A percentile compares a stretch with the other conserved stretches of the same genome.
Evolutionary conservation across 2,888 invertebrate species (phyloP).

Genomic region (Aleiodes leptofemur): DNA sequence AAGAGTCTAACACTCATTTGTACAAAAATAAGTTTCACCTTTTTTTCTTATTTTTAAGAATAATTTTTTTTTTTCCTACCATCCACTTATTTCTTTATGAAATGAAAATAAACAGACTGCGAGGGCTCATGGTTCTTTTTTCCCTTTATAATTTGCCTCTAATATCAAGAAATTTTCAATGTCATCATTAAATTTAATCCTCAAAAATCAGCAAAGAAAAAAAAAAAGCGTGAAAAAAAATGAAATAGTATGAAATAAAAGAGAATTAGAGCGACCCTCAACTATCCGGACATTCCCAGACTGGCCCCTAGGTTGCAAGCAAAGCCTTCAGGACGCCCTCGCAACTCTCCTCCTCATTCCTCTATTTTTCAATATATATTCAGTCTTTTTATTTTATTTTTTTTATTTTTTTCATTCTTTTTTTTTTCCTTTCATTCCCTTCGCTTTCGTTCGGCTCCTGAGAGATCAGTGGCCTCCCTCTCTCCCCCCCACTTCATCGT

Average conservation of each 20-base stretch:
- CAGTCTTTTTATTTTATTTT: conserved; percentile 38
- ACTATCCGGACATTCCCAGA: conserved; percentile 68
- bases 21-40: conserved; percentile 4
- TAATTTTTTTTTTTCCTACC: background rate
- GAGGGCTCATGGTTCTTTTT: background rate
- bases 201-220: too few relatives aligned
- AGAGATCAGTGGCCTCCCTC: conserved; percentile 36
- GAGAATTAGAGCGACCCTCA: conserved; percentile 50
- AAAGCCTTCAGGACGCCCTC: conserved; percentile 56
- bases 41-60: background rate
- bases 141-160: too few relatives aligned
- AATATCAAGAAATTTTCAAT: too few relatives aligned
- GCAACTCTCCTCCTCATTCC: conserved; percentile 40
- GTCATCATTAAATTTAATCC: too few relatives aligned
- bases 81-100: background rate
- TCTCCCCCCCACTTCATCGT: conserved; percentile 32
- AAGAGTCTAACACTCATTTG: background rate
- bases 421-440: conserved; percentile 48
- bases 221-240: background rate
- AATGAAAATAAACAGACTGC: background rate
- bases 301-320: conserved; percentile 53
- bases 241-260: background rate
- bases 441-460: conserved; percentile 43
- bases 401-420: conserved; percentile 49
- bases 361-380: conserved; percentile 34